Percentiles rank a stretch among this genome's conserved stretches.
Conservation (phyloP, 2,888 invertebrate species). For the Tholera decimalis region DNA sequence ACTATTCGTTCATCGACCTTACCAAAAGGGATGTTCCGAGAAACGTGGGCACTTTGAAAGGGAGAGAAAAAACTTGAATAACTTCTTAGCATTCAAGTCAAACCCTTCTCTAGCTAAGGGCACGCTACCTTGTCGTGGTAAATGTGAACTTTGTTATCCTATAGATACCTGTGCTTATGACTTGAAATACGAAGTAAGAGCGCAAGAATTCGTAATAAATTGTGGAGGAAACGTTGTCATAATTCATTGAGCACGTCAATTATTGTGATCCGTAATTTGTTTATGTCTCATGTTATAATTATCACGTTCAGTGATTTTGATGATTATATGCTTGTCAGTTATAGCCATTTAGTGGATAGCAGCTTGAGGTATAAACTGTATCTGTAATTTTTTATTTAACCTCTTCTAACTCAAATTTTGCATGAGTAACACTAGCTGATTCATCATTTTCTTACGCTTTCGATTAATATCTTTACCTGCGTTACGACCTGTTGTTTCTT, state of each 20-base stretch:
- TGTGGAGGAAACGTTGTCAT: slow-evolving; percentile 1
- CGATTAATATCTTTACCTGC: slow-evolving; percentile 7
- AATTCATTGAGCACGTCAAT: slow-evolving; percentile 36
- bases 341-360: background rate
- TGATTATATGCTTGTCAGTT: background rate
- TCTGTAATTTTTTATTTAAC: background rate
- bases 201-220: slow-evolving; percentile 20
- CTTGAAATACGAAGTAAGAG: slow-evolving; percentile 27
- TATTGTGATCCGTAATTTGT: slow-evolving; percentile 12
- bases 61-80: slow-evolving; percentile 37
- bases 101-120: slow-evolving; percentile 58
- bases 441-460: slow-evolving; percentile 28
- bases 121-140: slow-evolving; percentile 31
- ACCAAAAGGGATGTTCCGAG: slow-evolving; percentile 40
- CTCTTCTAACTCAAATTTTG: background rate
- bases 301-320: slow-evolving; percentile 23
- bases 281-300: slow-evolving; percentile 3
- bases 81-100: slow-evolving; percentile 50
- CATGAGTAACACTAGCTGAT: slow-evolving; percentile 15
- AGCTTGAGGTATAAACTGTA: background rate
- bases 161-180: slow-evolving; percentile 44
- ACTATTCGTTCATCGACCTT: slow-evolving; percentile 43
- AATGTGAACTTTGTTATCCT: slow-evolving; percentile 44
- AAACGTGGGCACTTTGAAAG: slow-evolving; percentile 17
- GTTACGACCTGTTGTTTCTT: slow-evolving; percentile 24